phyloP scores from a whole-genome alignment of 2,797 vertebrate genomes.

The Rhinichthys osculus region DNA sequence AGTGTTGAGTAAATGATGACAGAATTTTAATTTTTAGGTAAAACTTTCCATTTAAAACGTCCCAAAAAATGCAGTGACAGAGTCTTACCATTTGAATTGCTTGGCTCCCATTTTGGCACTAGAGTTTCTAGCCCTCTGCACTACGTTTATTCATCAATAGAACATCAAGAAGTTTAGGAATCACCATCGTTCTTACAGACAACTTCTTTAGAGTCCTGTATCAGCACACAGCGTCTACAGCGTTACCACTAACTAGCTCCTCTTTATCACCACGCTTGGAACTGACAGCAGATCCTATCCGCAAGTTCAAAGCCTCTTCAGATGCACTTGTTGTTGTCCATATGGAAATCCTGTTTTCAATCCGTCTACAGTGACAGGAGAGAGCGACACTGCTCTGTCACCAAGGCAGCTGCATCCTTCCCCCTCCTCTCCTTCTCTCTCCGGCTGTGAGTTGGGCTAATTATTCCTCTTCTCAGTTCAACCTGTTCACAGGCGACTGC shows the following conservation, averaged over 20 bases:
- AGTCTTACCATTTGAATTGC: constrained; percentile 88
- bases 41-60: not conserved
- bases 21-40: not conserved
- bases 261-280: constrained; percentile 21
- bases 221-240: constrained; percentile 23
- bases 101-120: constrained; percentile 86
- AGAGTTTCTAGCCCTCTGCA: constrained; percentile 53
- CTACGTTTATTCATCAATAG: constrained; percentile 45
- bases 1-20: not conserved
- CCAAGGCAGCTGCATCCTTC: constrained; percentile 63
- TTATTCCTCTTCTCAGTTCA: constrained; percentile 34
- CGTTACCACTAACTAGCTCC: constrained; percentile 7
- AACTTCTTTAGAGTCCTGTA: constrained; percentile 27
- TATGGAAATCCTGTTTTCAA: constrained; percentile 62
- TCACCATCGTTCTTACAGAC: constrained; percentile 47
- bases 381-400: constrained; percentile 48
- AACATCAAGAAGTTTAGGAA: constrained; percentile 23
- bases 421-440: constrained; percentile 18
- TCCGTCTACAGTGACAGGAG: constrained; percentile 46
- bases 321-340: constrained; percentile 53
- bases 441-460: constrained; percentile 22
- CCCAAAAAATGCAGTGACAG: not conserved
- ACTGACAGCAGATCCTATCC: not conserved
- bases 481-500: not conserved
- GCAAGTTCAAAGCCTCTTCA: constrained; percentile 47